These are phyloP conservation scores for Ctenopoma multispine DNA, from an alignment of 2,797 vertebrate species.

Conservation along the genomic window DNA sequence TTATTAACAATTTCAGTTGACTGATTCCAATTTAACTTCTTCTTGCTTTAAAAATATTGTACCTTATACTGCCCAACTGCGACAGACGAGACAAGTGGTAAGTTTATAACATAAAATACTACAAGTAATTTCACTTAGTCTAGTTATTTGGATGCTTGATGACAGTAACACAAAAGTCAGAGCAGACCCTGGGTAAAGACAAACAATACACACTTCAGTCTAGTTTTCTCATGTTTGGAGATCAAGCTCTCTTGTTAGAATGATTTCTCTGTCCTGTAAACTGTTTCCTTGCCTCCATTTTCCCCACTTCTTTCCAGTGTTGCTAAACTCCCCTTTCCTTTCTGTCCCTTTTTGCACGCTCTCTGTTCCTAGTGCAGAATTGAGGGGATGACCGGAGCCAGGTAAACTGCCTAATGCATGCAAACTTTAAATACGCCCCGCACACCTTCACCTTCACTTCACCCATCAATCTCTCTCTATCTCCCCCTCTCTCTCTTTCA, in stretches of 20 bases:
- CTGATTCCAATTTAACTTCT: slow-evolving; percentile 20
- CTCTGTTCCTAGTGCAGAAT: slow-evolving; percentile 96
- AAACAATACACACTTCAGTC: too few relatives aligned
- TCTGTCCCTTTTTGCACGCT: slow-evolving; percentile 89
- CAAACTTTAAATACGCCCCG: slow-evolving; percentile 29
- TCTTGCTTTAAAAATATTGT: slow-evolving; percentile 21
- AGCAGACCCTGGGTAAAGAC: too few relatives aligned
- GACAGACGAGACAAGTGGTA: slow-evolving; percentile 77
- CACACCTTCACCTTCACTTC: slow-evolving; percentile 46
- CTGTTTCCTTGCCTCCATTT: slow-evolving; percentile 42
- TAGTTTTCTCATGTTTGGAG: background rate
- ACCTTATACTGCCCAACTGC: slow-evolving; percentile 18
- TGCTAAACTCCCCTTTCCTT: slow-evolving; percentile 85
- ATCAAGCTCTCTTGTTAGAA: background rate
- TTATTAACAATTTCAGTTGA: background rate
- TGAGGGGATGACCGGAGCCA: slow-evolving; percentile 92
- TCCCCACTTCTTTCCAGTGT: slow-evolving; percentile 59
- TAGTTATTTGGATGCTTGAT: too few relatives aligned
- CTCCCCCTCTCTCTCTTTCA: slow-evolving; percentile 24
- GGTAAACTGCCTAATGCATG: slow-evolving; percentile 87
- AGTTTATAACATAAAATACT: slow-evolving; percentile 48
- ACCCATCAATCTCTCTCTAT: slow-evolving; percentile 30
- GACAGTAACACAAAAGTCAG: too few relatives aligned
- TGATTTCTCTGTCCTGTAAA: slow-evolving; percentile 49
- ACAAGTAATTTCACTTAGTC: too few relatives aligned